Evolutionary conservation across 2,797 vertebrate species (phyloP), one percentile per base, ranked within the genome.

Genomic region (Argyrosomus regius): DNA sequence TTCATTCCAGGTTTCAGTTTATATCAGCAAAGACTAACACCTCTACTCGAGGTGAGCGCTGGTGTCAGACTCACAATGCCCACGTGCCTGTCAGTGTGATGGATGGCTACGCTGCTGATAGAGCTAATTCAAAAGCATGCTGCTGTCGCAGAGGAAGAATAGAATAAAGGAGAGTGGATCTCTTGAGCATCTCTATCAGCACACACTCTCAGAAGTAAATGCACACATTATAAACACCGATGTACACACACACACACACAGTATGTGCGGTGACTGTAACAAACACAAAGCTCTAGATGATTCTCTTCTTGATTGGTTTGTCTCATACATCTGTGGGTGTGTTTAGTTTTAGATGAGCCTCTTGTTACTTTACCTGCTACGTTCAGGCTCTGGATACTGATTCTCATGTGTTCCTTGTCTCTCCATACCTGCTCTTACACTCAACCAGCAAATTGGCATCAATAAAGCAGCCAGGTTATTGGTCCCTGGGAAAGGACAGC

Each of bases 401-500:
- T 52, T 57, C 22, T 26, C 68, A 1, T 66, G 56, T 72, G 70
- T 82, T 72, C 85, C 52, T 62, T 57, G 59, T 78, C 71, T 77
- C 41, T 72, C 57, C 28, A n/a, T 75, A 67, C 62, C 56, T 81
- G 75, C 28, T 82, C 59, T 46, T 50, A 78, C 64, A 43, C 82
- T 89, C 59, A 78, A 81, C 62, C 83, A 78, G 83, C 83, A 83
- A 82, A 91, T 80, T 85, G 88, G 83, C 86, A 93, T 93, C 88
- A 88, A 89, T 91, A 89, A 88, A 87, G 54, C 58, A 39, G 57
- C 41, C 14, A 41, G 61, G 54, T 83, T 87, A 83, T 87, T 77
- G 80, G 78, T 86, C 87, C 82, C 77, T 6, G 5, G 78, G 76
- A 89, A 84, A 80, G 77, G 80, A 83, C 78, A 70, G 72, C 39